phyloP scores from a whole-genome alignment of 2,888 invertebrate genomes.

The Heliothis peltigera region DNA sequence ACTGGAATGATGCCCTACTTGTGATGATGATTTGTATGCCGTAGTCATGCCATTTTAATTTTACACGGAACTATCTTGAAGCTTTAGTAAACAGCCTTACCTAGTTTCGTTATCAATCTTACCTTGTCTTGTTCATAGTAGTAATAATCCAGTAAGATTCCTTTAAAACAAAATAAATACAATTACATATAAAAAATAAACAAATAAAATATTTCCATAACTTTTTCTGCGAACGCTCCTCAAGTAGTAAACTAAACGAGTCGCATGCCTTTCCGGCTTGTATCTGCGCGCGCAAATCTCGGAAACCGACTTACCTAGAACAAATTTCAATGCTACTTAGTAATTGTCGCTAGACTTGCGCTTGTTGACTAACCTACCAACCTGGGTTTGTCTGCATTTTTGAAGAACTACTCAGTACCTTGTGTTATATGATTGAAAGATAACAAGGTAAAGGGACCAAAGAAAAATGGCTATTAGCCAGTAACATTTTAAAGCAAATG shows the following conservation, averaged over 20 bases:
- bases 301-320: constrained; percentile 73
- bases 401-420: too few species aligned
- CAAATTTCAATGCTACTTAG: constrained; percentile 69
- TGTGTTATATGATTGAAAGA: neutral
- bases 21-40: too few species aligned
- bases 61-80: too few species aligned
- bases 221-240: constrained; percentile 60
- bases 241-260: constrained; percentile 63
- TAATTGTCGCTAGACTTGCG: constrained; percentile 52
- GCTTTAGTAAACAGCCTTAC: neutral
- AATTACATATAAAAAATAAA: too few species aligned
- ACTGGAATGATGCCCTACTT: too few species aligned
- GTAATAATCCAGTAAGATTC: too few species aligned
- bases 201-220: neutral
- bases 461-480: too few species aligned
- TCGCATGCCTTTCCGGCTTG: constrained; percentile 73
- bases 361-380: constrained; percentile 31
- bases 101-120: neutral
- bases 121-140: too few species aligned
- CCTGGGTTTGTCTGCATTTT: constrained; percentile 27
- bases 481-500: too few species aligned
- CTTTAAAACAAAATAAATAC: neutral
- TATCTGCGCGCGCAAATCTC: constrained; percentile 69
- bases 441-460: neutral
- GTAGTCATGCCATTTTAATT: too few species aligned